Evolutionary conservation across 2,888 invertebrate species (phyloP).

Genomic region (Macrosoma leucophasiata): DNA sequence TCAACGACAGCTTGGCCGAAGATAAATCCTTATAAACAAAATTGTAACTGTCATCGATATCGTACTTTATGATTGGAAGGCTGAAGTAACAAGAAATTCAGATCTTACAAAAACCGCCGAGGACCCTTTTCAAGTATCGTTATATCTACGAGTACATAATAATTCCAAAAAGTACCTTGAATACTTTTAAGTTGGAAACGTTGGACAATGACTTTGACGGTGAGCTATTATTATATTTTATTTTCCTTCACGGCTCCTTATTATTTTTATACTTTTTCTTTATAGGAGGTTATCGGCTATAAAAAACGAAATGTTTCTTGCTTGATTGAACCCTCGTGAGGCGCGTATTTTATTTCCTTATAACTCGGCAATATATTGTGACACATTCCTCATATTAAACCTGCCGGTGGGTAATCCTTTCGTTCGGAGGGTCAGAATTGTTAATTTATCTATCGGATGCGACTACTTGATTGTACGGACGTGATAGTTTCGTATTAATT

Average conservation of each 20-base stretch:
- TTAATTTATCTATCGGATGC: no score
- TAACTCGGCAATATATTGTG: conserved; percentile 29
- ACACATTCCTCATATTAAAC: conserved; percentile 25
- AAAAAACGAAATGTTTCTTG: conserved; percentile 63
- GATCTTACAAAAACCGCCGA: conserved; percentile 53
- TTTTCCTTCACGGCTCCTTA: conserved; percentile 58
- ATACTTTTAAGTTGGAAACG: conserved; percentile 42
- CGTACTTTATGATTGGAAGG: conserved; percentile 56
- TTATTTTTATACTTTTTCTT: conserved; percentile 68
- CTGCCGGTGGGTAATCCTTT: conserved; percentile 14
- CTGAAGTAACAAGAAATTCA: conserved; percentile 51
- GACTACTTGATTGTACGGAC: conserved; percentile 1
- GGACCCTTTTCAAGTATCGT: conserved; percentile 45
- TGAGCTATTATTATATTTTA: conserved; percentile 62
- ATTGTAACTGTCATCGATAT: conserved; percentile 64
- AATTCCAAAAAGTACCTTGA: conserved; percentile 39
- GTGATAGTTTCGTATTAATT: conserved; percentile 9
- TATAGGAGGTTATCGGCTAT: conserved; percentile 61
- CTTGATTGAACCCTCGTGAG: conserved; percentile 58
- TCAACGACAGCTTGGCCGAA: conserved; percentile 30
- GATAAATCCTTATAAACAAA: conserved; percentile 65
- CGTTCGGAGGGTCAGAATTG: conserved; percentile 5
- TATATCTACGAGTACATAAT: conserved; percentile 21
- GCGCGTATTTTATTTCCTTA: conserved; percentile 44
- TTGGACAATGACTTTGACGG: conserved; percentile 51